Base-by-base conservation (phyloP, 2,113 vertebrate genomes). In the Rhinoderma darwinii region DNA sequence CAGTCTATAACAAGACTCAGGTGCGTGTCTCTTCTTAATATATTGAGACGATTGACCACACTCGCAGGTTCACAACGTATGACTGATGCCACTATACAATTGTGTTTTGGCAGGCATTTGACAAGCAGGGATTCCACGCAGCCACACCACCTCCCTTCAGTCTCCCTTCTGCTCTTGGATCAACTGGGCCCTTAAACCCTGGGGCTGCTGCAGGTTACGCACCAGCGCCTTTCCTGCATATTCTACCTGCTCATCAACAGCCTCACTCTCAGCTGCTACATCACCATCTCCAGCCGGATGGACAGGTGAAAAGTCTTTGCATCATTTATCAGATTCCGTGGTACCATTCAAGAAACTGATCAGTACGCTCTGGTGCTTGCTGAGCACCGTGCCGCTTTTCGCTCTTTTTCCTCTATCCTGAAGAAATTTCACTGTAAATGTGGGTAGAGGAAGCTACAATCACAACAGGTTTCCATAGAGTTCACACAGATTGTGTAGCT, bases 81-180 rank as follows among this genome's bases (percentile, higher is more conserved):
- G 35, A 17, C 44, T 22, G 8, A 9, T 82, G 9, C 89, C 30
- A 85, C 0, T 1, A 0, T 59, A 9, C 88, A 41, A 20, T 0
- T 75, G 3, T 4, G 3, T 44, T 35, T n/a, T 82, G 30, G 5
- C 91, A 99, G 98, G 93, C 96, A 0, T 99, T 97, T 92, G 98
- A 99, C 92, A 99, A 99, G 91, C 98, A 99, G 95, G 97, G 97
- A 91, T 99, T 99, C 93, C 97, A 98, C 0, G 95, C 98, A 2
- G 97, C 96, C 76, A 97, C 98, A 0, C 97, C 97, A 0, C 96
- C 98, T 82, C 96, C 98, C 0, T 99, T 99, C 93, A 98, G 91
- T 93, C 92, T 99, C 89, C 98, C 98, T 0, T 98, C 98, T 0
- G 97, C 97, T 74, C 94, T 99, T 0, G 97, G 96, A 30, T 97